Evolutionary conservation across 1,140 invertebrate genomes (phyloP).

Genomic region (Microplitis mediator): DNA sequence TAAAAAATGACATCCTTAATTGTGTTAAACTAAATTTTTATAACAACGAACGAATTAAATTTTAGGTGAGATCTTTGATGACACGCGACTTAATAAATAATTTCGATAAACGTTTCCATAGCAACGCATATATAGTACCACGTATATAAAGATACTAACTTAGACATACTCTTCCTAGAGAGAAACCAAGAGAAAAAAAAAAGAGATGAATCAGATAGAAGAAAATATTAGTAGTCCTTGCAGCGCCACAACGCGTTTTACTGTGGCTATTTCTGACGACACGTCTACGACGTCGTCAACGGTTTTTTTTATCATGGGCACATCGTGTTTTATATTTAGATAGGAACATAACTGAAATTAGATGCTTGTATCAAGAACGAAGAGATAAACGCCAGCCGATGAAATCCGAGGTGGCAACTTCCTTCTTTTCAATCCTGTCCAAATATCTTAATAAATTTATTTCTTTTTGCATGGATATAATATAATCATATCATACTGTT

Average conservation of each 20-base stretch:
- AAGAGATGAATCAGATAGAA: not conserved
- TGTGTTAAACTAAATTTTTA: too few species aligned
- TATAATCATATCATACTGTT: not conserved
- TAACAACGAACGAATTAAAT: not conserved
- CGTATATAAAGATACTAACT: constrained; percentile 4
- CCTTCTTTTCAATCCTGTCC: constrained; percentile 4
- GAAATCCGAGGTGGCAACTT: constrained; percentile 31
- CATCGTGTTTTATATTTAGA: constrained; percentile 36
- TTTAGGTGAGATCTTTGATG: not conserved
- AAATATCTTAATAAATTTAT: not conserved
- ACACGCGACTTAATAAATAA: not conserved
- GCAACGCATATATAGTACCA: not conserved
- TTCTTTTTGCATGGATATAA: not conserved
- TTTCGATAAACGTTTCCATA: constrained; percentile 17
- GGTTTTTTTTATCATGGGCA: constrained; percentile 30
- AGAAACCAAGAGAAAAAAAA: not conserved
- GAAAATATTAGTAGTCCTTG: not conserved
- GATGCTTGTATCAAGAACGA: constrained; percentile 21
- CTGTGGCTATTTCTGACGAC: constrained; percentile 17
- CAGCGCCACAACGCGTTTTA: constrained; percentile 27
- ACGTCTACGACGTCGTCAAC: constrained; percentile 19
- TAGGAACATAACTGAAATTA: constrained; percentile 33
- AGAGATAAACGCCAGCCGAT: constrained; percentile 15
- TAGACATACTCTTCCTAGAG: constrained; percentile 1
- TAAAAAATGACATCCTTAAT: too few species aligned